phyloP scores from a whole-genome alignment of 2,113 vertebrate genomes.

The Prochilodus magdalenae region DNA sequence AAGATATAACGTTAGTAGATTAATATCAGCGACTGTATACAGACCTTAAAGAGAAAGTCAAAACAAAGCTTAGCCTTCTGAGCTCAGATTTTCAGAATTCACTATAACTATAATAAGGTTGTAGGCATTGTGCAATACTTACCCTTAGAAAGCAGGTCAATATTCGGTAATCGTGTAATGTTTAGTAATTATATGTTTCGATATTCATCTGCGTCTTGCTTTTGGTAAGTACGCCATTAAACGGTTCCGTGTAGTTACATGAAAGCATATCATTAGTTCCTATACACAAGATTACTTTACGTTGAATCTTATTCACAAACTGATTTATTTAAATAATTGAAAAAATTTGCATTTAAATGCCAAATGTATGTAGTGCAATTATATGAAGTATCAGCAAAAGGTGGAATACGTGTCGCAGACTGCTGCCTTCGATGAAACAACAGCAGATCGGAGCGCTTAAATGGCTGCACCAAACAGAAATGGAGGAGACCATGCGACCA shows the following conservation, averaged over 20 bases:
- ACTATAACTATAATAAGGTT: no score
- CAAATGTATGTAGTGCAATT: no score
- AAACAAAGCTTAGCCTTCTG: no score
- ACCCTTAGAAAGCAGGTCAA: not conserved
- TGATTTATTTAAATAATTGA: no score
- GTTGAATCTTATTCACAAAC: not conserved
- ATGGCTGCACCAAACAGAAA: conserved; percentile 66
- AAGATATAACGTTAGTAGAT: no score
- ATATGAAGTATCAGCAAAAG: no score
- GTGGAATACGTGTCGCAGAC: no score
- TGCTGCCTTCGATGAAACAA: not conserved
- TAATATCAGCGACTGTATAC: no score
- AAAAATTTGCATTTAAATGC: no score
- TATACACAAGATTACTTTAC: not conserved
- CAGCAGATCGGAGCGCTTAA: conserved; percentile 45
- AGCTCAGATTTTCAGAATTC: no score
- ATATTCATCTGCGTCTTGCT: not conserved
- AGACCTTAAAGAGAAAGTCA: no score
- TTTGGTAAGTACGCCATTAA: conserved; percentile 1
- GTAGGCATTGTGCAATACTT: no score
- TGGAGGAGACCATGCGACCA: conserved; percentile 61
- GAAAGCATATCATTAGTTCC: conserved; percentile 16
- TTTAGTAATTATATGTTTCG: not conserved
- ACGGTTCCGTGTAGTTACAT: conserved; percentile 20
- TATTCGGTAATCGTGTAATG: not conserved